Conservation (phyloP, 2,888 invertebrate genomes). For the Euzetes globulus region DNA sequence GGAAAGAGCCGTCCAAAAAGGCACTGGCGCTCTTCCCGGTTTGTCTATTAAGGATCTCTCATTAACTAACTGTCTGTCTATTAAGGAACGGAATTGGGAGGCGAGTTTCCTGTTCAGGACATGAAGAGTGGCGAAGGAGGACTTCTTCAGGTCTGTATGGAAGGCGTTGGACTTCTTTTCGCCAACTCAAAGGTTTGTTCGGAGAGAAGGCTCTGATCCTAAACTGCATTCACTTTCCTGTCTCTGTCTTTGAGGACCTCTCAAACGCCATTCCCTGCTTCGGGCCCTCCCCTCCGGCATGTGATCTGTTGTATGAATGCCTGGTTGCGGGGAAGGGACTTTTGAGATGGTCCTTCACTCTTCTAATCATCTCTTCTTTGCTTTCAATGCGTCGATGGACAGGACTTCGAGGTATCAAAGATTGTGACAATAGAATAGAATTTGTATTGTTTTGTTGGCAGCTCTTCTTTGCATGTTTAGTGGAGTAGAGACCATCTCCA, state of each 20-base stretch:
- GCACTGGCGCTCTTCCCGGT: conserved; percentile 53
- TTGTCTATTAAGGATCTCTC: no score
- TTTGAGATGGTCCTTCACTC: neutral
- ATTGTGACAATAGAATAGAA: neutral
- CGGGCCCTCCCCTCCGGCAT: neutral
- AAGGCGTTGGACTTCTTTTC: conserved; percentile 96
- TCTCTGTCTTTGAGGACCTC: neutral
- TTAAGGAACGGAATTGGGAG: conserved; percentile 52
- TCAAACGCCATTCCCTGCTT: conserved; percentile 25
- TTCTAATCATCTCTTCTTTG: neutral
- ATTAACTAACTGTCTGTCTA: neutral
- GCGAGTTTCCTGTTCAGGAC: conserved; percentile 98
- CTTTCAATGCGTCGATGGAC: neutral
- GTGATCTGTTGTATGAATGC: no score
- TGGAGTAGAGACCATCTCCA: neutral
- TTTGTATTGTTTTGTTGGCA: neutral
- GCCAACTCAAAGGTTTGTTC: conserved; percentile 96
- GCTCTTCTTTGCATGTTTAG: neutral
- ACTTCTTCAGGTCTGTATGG: conserved; percentile 90
- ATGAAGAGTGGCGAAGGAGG: conserved; percentile 95
- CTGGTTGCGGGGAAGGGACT: neutral
- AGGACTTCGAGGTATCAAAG: neutral
- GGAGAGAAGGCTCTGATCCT: no score
- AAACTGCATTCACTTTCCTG: no score
- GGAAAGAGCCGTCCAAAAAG: conserved; percentile 69